A percentile compares a stretch with the other conserved stretches of the same genome.
Evolutionary conservation across 2,888 invertebrate species (phyloP).

Genomic region (Xylota segnis): DNA sequence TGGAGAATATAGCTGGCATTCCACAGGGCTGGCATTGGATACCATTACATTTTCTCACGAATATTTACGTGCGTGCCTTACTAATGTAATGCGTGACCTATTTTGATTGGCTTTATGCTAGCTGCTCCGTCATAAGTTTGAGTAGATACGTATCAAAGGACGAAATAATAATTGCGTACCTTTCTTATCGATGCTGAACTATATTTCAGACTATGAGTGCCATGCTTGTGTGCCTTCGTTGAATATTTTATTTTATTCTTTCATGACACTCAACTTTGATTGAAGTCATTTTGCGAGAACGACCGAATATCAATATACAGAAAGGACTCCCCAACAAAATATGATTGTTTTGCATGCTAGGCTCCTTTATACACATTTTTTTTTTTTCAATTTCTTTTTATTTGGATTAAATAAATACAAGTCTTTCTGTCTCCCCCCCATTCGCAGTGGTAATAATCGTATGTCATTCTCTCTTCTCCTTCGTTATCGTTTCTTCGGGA

Average conservation of each 20-base stretch:
- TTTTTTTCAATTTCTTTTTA: conserved; percentile 13
- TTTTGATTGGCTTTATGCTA: neutral
- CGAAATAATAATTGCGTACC: neutral
- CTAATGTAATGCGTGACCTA: conserved; percentile 1
- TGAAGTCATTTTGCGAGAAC: conserved; percentile 12
- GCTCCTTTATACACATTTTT: neutral
- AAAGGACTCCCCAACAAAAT: conserved; percentile 21
- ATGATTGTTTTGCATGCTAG: conserved; percentile 53
- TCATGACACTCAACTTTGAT: conserved; percentile 31
- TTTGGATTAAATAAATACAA: conserved; percentile 42
- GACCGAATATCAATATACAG: neutral
- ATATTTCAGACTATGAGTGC: neutral
- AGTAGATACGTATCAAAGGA: neutral
- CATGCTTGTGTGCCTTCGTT: neutral
- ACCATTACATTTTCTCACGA: neutral
- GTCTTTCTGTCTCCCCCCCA: neutral
- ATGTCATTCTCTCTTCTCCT: conserved; percentile 17
- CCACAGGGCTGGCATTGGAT: neutral
- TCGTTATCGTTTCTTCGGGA: neutral
- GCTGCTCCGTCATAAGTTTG: no score
- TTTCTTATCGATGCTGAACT: neutral
- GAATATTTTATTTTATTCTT: conserved; percentile 6
- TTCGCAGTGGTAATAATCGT: conserved; percentile 35
- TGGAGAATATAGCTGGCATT: neutral
- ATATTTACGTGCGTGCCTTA: neutral